These are phyloP conservation scores for Nothocercus julius DNA, from an alignment of 2,113 vertebrate genomes.

Conservation along the genomic window DNA sequence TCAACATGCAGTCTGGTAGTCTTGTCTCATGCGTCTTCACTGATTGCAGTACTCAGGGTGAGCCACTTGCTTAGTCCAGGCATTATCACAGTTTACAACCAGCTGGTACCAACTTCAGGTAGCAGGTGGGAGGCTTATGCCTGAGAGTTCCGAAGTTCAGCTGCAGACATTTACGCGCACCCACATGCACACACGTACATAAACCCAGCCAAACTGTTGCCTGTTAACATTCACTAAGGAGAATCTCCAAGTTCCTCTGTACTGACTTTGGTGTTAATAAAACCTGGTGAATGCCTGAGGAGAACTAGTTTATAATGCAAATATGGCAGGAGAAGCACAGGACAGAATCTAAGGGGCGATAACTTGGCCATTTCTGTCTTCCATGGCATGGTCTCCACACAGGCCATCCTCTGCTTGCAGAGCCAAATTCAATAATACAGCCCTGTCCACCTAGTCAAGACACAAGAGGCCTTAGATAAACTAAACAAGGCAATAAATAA, in stretches of 20 bases:
- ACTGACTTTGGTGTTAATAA: not conserved
- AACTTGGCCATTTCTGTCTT: not conserved
- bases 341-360: not conserved
- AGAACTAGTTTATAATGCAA: not conserved
- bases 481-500: not conserved
- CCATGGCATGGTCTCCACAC: accelerated
- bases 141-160: not conserved
- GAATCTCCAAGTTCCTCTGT: not conserved
- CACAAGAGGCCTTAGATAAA: not conserved
- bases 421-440: not conserved
- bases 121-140: not conserved
- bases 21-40: not conserved
- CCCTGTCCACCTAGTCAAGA: not conserved
- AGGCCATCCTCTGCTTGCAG: not conserved
- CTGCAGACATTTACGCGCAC: not conserved
- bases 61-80: not conserved
- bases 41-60: not conserved
- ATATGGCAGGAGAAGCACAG: not conserved
- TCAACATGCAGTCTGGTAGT: not conserved
- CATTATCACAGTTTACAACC: not conserved
- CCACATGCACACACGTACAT: not conserved
- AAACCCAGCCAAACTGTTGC: not conserved
- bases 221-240: not conserved
- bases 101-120: not conserved
- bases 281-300: not conserved